Percentiles rank a stretch among this genome's conserved stretches.
Conservation (phyloP, 1,140 invertebrate genomes). For the Bombus huntii region DNA sequence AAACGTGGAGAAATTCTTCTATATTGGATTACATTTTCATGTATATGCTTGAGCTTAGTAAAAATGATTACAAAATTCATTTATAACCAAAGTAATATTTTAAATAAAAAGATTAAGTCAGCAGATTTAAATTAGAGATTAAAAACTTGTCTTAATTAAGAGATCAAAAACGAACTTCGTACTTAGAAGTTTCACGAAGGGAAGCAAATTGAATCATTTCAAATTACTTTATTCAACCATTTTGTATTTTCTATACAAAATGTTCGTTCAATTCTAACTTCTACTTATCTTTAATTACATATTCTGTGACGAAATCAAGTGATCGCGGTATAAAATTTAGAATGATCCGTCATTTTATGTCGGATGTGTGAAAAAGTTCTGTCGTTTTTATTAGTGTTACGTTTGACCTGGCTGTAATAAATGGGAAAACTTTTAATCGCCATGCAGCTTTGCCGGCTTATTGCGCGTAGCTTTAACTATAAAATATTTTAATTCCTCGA, state of each 20-base stretch:
- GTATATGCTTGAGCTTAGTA: too few relatives aligned
- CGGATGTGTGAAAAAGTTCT: not conserved
- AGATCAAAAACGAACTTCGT: not conserved
- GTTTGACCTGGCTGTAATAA: constrained; percentile 17
- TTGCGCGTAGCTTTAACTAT: not conserved
- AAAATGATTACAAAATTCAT: too few relatives aligned
- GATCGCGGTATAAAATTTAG: too few relatives aligned
- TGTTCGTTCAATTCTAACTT: too few relatives aligned
- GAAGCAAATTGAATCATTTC: too few relatives aligned
- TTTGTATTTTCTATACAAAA: too few relatives aligned
- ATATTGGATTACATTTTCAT: too few relatives aligned
- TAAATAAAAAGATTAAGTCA: not conserved
- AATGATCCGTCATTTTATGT: not conserved
- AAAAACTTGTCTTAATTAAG: not conserved
- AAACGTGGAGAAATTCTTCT: not conserved
- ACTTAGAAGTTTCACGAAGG: not conserved
- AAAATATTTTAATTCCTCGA: not conserved
- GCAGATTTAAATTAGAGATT: too few relatives aligned
- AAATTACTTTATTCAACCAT: too few relatives aligned
- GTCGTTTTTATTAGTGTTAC: not conserved
- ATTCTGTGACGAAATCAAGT: not conserved
- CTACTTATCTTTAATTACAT: too few relatives aligned
- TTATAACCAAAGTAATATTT: not conserved
- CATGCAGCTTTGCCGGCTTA: not conserved
- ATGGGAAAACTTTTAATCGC: constrained; percentile 22